Base-by-base conservation (phyloP, 2,113 vertebrate species). In the Chaetodon auriga region DNA sequence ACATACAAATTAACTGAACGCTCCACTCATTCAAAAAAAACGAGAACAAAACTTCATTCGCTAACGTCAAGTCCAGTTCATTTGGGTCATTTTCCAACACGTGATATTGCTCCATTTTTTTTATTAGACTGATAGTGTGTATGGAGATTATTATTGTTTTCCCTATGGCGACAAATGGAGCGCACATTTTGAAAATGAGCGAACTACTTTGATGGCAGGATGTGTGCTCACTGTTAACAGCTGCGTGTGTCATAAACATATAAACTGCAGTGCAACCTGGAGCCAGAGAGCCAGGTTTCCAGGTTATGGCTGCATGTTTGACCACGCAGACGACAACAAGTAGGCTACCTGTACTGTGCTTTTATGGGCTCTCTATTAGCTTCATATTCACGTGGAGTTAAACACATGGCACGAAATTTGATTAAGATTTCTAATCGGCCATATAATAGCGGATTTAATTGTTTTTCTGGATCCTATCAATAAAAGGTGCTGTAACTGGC, bases 161-260 rank as follows among this genome's bases (percentile, higher is more conserved):
- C 25, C 65, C 75, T 62, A 30, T 82, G 71, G 69, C 57, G 84
- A 87, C 80, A 82, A 76, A 68, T 68, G n/a, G 43, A 68, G 49
- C n/a, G 78, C 60, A 60, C 30, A 0, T 38, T 58, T 25, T 76
- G 68, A 75, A 77, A 43, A 71, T 23, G 45, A 30, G 43, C 0
- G 58, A 45, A 77, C 45, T 55, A 74, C 30, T 86, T 85, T 74
- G 46, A 55, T 48, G 62, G 45, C 3, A 51, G 16, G 46, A 57
- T 80, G 65, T 79, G 55, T 51, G 46, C 49, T 62, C 49, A 21
- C 48, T 62, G 79, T 76, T 43, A 58, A 87, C 75, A 84, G 57
- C 64, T 78, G 82, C 30, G 30, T 30, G 30, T 74, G 80, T 77
- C 84, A 80, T 89, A 83, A 89, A 87, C 60, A 30, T 53, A 64